phyloP scores from a whole-genome alignment of 2,888 invertebrate genomes.

The Oxytorus armatus region DNA sequence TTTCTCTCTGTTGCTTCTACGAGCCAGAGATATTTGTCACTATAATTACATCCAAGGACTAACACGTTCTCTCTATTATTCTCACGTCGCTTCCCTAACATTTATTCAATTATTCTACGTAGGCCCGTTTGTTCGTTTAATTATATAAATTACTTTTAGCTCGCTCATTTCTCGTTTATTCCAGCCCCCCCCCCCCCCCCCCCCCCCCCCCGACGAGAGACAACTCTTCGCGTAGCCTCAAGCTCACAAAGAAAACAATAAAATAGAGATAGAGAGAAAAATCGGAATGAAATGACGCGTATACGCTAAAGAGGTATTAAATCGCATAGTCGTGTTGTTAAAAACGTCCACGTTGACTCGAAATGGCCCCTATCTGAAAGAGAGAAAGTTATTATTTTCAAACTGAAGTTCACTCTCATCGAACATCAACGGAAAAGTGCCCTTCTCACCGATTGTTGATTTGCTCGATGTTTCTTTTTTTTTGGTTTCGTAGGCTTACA shows the following conservation, averaged over 20 bases:
- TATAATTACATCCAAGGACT: constrained; percentile 65
- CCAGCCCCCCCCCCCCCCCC: constrained; percentile 9
- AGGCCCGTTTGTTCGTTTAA: constrained; percentile 79
- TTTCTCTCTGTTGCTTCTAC: constrained; percentile 49
- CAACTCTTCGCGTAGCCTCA: neutral
- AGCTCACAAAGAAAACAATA: constrained; percentile 21
- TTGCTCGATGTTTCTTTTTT: constrained; percentile 72
- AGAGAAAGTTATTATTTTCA: constrained; percentile 32
- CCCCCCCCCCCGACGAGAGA: constrained; percentile 35
- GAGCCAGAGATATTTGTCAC: constrained; percentile 59
- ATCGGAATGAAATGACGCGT: constrained; percentile 61
- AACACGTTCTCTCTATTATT: constrained; percentile 63
- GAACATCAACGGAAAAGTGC: too few species aligned
- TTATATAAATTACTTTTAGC: constrained; percentile 68
- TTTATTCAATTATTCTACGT: constrained; percentile 75
- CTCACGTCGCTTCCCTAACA: constrained; percentile 62
- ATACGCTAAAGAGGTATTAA: constrained; percentile 58
- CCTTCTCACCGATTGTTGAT: constrained; percentile 78
- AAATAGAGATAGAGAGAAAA: constrained; percentile 50
- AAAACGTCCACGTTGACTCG: constrained; percentile 81
- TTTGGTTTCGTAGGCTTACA: constrained; percentile 72
- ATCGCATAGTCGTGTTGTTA: constrained; percentile 73
- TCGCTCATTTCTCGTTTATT: constrained; percentile 32
- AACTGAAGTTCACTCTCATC: too few species aligned
- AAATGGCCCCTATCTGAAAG: constrained; percentile 83